Base-by-base conservation (phyloP, 2,113 vertebrate genomes). In the Pseudois nayaur region DNA sequence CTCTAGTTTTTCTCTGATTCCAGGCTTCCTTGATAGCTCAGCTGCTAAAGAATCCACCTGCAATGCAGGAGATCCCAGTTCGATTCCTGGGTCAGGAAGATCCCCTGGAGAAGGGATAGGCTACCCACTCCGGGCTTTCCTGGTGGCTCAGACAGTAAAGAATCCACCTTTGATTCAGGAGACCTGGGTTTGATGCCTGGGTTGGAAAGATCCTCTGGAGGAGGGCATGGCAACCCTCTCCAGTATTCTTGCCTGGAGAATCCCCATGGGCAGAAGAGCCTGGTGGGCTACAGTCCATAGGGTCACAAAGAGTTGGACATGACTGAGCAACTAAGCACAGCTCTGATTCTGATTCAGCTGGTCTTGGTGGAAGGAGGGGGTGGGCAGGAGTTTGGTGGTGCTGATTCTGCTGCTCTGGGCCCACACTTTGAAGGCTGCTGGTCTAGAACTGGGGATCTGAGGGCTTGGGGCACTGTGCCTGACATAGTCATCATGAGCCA, bases 401-500 rank as follows among this genome's bases (percentile, higher is more conserved):
- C 48, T 13, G 36, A 23, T 2, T 43, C 43, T 60, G 43, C 27
- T 21, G 4, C 25, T 31, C 25, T 60, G 19, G 13, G 13, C 14
- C 40, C 17, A 10, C 76, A 33, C 14, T 27, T 33, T 40, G 76
- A 52, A 62, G 64, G 17, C 17, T 3, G 0, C 25, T 33, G 52
- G 43, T 29, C 78, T n/a, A 16, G 85, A 15, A 29, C 2, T 17
- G 33, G 52, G 12, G 60, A 13, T 55, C 15, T 21, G 23, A 36
- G 45, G 89, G 67, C 25, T 36, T 14, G 8, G n/a, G 59, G 16
- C 48, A 3, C 7, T 2, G 4, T 31, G 89, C 71, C 50, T 43
- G 78, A 16, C 33, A 0, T 6, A 17, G 11, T 17, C 33, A 0
- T 11, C 40, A 31, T 0, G 36, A 12, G 6, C 0, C 3, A 71